phyloP scores from a whole-genome alignment of 2,797 vertebrate species.

The Intellagama lesueurii region DNA sequence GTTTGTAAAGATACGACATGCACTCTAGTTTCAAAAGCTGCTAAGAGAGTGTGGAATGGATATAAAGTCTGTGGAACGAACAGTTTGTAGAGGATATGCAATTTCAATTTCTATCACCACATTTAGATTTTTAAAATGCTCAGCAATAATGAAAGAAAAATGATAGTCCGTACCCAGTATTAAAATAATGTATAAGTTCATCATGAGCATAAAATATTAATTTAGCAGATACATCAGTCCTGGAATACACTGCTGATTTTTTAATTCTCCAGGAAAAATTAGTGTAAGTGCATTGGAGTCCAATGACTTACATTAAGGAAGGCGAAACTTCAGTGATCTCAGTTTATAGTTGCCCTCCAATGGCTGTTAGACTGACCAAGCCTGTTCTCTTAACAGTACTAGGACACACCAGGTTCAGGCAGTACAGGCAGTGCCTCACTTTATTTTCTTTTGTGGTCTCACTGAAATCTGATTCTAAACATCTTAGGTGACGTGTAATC shows the following conservation, averaged over 20 bases:
- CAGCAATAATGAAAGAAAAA: not conserved
- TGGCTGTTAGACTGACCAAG: not conserved
- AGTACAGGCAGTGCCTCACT: not conserved
- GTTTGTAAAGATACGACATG: not conserved
- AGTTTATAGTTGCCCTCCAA: too few species aligned
- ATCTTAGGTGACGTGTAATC: not conserved
- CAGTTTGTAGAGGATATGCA: too few species aligned
- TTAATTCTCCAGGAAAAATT: not conserved
- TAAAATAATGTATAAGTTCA: not conserved
- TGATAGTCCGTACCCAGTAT: not conserved
- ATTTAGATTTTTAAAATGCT: not conserved
- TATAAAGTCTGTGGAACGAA: not conserved
- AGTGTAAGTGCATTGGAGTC: not conserved
- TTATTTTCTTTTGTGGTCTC: not conserved
- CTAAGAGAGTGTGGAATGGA: not conserved
- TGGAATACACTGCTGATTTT: not conserved
- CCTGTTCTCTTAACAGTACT: not conserved
- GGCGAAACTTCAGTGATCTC: too few species aligned
- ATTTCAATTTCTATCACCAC: not conserved
- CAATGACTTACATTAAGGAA: not conserved
- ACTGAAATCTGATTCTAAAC: not conserved
- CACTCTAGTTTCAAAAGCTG: not conserved
- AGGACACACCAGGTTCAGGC: not conserved
- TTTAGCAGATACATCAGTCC: not conserved
- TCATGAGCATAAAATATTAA: not conserved